These are phyloP conservation scores for Orthosia cruda DNA, from an alignment of 2,888 invertebrate genomes.

Conservation along the genomic window DNA sequence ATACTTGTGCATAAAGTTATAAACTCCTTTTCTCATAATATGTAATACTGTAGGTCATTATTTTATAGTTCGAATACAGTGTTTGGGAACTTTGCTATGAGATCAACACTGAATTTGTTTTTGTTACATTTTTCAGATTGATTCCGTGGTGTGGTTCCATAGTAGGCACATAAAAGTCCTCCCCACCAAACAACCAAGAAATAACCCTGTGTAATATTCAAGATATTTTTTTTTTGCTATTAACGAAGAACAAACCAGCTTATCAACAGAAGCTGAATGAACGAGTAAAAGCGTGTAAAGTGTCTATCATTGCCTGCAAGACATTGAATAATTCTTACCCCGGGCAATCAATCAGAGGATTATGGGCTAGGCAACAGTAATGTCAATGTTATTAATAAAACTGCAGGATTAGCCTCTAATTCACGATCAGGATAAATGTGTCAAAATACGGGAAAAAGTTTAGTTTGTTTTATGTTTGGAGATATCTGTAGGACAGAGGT, in stretches of 20 bases:
- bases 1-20: no score
- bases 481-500: constrained; percentile 30
- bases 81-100: no score
- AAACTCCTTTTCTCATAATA: no score
- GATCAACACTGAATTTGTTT: no score
- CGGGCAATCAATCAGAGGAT: constrained; percentile 58
- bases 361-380: constrained; percentile 43
- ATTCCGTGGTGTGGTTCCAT: no score
- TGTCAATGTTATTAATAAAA: constrained; percentile 60
- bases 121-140: no score
- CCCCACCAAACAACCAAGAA: no score
- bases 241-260: constrained; percentile 8
- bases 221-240: neutral
- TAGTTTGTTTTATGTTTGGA: constrained; percentile 42
- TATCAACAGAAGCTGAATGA: constrained; percentile 38
- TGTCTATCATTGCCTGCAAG: constrained; percentile 51
- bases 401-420: constrained; percentile 53
- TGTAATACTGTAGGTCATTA: no score
- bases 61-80: no score
- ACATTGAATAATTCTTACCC: constrained; percentile 59
- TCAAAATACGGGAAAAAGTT: constrained; percentile 38
- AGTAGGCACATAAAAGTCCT: no score
- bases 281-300: constrained; percentile 43
- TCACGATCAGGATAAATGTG: constrained; percentile 44
- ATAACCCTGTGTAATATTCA: neutral